Evolutionary conservation across 2,888 invertebrate genomes (phyloP).

Genomic region (Drosophila anceps): DNA sequence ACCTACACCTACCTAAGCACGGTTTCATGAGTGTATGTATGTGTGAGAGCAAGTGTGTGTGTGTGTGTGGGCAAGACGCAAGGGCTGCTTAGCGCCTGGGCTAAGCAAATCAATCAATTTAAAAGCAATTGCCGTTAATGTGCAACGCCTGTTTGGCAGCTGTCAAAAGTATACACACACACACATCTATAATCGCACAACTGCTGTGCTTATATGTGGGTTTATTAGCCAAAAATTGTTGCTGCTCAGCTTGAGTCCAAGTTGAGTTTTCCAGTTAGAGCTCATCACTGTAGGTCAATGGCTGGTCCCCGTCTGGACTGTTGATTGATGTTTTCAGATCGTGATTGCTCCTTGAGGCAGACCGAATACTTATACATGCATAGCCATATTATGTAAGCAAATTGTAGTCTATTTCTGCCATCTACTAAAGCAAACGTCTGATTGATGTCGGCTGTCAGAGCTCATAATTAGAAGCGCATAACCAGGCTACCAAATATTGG

Average conservation of each 20-base stretch:
- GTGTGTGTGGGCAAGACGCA: not conserved
- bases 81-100: conserved; percentile 40
- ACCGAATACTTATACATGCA: conserved; percentile 18
- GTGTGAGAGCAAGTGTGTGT: not conserved
- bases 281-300: conserved; percentile 26
- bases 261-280: conserved; percentile 8
- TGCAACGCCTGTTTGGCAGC: conserved; percentile 77
- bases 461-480: conserved; percentile 38
- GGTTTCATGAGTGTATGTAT: not conserved
- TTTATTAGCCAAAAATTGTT: conserved; percentile 46
- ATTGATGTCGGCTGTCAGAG: conserved; percentile 63
- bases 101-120: conserved; percentile 78
- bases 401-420: conserved; percentile 40
- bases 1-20: conserved; percentile 5
- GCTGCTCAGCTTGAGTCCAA: conserved; percentile 16
- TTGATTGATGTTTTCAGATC: conserved; percentile 56
- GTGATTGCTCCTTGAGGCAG: conserved; percentile 37
- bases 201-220: conserved; percentile 6
- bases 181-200: not conserved
- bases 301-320: conserved; percentile 12
- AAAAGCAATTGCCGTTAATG: conserved; percentile 79
- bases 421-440: conserved; percentile 32
- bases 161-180: conserved; percentile 59
- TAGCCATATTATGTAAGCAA: conserved; percentile 7
- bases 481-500: conserved; percentile 21